Percentiles rank a stretch among this genome's conserved stretches.
phyloP scores from a whole-genome alignment of 92 coral and sea anemone species.

The Zoanthus gigantus region DNA sequence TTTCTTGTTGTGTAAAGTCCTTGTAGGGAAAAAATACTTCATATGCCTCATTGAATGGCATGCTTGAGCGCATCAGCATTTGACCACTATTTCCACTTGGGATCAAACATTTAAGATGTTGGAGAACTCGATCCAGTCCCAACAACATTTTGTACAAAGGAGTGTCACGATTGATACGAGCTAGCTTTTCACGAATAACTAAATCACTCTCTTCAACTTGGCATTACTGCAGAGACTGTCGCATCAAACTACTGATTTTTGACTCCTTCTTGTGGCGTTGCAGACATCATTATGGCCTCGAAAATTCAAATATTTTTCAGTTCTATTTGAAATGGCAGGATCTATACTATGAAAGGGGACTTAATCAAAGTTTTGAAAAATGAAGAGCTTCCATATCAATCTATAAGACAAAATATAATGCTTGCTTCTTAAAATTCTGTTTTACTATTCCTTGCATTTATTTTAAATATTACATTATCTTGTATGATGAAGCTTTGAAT shows the following conservation, averaged over 20 bases:
- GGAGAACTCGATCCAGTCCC: background rate
- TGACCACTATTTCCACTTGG: slow-evolving; percentile 61
- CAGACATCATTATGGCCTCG: slow-evolving; percentile 55
- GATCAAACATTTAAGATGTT: slow-evolving; percentile 6
- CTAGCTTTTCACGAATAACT: slow-evolving; percentile 55
- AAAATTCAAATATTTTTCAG: slow-evolving; percentile 11
- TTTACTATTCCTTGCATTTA: too few species aligned
- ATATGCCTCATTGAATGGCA: slow-evolving; percentile 70
- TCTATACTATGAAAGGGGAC: too few species aligned
- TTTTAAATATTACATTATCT: too few species aligned
- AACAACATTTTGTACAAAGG: slow-evolving; percentile 10
- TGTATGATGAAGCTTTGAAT: too few species aligned
- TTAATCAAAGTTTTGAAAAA: too few species aligned
- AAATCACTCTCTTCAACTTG: background rate
- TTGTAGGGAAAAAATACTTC: slow-evolving; percentile 65
- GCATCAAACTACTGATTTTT: background rate
- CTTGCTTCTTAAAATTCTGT: too few species aligned
- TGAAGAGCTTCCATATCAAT: too few species aligned
- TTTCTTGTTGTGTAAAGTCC: slow-evolving; percentile 58
- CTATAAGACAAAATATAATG: too few species aligned
- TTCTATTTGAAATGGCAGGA: slow-evolving; percentile 11
- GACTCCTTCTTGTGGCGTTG: slow-evolving; percentile 44
- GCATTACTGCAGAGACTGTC: slow-evolving; percentile 65
- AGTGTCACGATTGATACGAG: slow-evolving; percentile 31
- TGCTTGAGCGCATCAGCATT: slow-evolving; percentile 55